A percentile compares a stretch with the other conserved stretches of the same genome.
These are phyloP conservation scores for Zophobas atratus DNA, from an alignment of 1,140 invertebrate genomes.

Conservation along the genomic window DNA sequence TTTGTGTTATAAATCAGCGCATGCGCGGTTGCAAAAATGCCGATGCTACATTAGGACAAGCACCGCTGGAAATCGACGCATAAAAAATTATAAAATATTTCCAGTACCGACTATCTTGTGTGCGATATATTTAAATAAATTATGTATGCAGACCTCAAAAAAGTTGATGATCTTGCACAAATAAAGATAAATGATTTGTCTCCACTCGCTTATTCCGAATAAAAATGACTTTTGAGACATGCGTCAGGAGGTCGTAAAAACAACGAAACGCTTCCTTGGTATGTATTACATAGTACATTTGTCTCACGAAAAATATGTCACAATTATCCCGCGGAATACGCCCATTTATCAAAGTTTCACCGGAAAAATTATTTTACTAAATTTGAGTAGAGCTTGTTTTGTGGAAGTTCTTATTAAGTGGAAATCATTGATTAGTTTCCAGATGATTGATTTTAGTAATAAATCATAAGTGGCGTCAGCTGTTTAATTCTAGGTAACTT, in stretches of 20 bases:
- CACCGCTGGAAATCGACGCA: no score
- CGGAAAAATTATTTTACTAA: background rate
- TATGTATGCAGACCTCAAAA: no score
- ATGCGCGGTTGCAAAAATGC: no score
- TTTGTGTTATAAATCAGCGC: no score
- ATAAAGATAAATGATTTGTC: conserved; percentile 5
- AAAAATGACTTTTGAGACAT: conserved; percentile 1
- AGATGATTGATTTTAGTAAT: conserved; percentile 37
- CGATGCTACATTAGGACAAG: no score
- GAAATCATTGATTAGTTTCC: conserved; percentile 17
- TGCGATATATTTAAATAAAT: no score
- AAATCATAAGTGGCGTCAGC: conserved; percentile 24
- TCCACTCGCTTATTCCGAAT: background rate
- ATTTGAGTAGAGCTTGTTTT: background rate
- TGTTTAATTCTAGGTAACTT: conserved; percentile 14
- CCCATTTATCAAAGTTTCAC: background rate
- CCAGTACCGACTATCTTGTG: no score
- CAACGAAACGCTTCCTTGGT: background rate
- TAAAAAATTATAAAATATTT: no score
- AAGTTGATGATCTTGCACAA: background rate
- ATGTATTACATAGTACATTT: no score
- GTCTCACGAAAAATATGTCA: background rate
- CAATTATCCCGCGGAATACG: background rate
- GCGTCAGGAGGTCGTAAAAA: conserved; percentile 13
- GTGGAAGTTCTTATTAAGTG: background rate